Conservation (phyloP, 2,113 vertebrate species). For the Spheniscus mendiculus region DNA sequence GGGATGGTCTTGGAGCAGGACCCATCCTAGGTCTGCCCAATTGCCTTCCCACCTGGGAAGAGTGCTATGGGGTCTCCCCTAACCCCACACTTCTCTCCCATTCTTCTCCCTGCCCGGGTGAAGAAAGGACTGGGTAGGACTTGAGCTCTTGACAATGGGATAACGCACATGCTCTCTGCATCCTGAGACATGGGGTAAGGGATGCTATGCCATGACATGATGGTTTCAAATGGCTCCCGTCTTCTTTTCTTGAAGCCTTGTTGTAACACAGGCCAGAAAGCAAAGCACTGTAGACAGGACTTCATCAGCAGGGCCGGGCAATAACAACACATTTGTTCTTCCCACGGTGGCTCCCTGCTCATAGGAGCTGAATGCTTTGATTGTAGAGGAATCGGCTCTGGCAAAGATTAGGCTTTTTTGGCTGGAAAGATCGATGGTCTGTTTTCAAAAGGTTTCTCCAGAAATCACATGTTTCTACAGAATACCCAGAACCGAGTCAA, state of each 20-base stretch:
- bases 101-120: background rate
- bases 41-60: background rate
- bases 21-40: background rate
- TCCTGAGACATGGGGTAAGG: background rate
- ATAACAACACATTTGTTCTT: background rate
- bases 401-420: background rate
- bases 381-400: background rate
- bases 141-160: background rate
- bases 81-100: background rate
- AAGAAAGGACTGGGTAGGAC: background rate
- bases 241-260: background rate
- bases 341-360: background rate
- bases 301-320: background rate
- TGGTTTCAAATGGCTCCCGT: background rate
- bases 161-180: background rate
- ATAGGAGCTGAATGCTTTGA: background rate
- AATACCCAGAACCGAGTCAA: background rate
- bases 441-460: background rate
- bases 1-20: background rate
- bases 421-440: background rate
- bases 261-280: background rate
- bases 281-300: background rate
- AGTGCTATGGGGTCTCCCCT: rapidly evolving
- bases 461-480: background rate
- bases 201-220: rapidly evolving